Conservation (phyloP, 2,113 vertebrate species). For the Eurypyga helias region DNA sequence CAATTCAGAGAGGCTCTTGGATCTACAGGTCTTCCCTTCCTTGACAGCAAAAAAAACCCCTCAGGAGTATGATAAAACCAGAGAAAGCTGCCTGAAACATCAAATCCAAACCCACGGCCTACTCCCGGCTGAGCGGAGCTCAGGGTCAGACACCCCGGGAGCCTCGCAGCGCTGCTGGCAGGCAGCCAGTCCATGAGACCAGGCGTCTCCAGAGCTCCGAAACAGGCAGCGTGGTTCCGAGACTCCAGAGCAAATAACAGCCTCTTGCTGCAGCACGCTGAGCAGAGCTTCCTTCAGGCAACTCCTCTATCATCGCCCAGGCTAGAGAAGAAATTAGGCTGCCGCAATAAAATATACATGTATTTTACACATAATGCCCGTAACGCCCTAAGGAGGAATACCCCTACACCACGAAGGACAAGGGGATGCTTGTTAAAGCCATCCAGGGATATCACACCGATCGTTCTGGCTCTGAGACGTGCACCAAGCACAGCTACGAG, state of each 20-base stretch:
- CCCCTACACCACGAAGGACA: background rate
- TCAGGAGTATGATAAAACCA: background rate
- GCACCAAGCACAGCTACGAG: background rate
- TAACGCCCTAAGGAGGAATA: background rate
- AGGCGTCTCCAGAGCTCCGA: fast-evolving
- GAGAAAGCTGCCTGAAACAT: background rate
- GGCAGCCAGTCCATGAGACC: background rate
- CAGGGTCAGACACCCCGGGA: background rate
- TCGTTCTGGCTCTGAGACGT: fast-evolving
- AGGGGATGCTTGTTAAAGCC: background rate
- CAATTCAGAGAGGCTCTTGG: background rate
- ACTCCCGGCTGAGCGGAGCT: background rate
- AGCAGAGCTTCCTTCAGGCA: background rate
- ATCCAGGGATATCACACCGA: too few relatives aligned
- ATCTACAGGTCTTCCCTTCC: background rate
- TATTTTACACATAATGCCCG: background rate
- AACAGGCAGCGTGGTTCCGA: too few relatives aligned
- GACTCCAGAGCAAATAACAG: background rate
- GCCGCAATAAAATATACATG: background rate
- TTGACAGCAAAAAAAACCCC: background rate
- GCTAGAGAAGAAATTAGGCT: background rate
- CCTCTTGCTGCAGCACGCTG: fast-evolving
- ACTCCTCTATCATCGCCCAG: too few relatives aligned
- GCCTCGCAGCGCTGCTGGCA: background rate
- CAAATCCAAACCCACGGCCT: background rate